Percentiles rank a stretch among this genome's conserved stretches.
These are phyloP conservation scores for Chrysaora quinquecirrha DNA, from an alignment of 30 jellyfish, hydroid and myxozoan genomes.

Conservation along the genomic window DNA sequence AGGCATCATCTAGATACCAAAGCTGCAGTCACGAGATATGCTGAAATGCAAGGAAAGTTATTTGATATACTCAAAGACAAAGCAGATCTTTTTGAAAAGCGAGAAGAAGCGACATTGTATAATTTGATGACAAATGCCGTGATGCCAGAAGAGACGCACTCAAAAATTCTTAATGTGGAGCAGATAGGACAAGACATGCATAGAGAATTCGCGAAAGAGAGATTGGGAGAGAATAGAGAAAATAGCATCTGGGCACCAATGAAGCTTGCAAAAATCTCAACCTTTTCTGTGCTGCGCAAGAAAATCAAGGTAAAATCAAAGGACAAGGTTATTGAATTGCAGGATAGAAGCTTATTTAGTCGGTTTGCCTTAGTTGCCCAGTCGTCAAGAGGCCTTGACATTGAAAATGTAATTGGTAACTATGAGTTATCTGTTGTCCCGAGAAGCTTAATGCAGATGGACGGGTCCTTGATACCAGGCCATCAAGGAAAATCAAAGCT, in stretches of 20 bases:
- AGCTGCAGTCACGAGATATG: neutral
- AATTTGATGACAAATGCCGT: neutral
- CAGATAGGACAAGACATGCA: conserved; percentile 13
- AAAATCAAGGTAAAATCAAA: no score
- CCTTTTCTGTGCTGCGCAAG: no score
- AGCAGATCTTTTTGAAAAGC: conserved; percentile 2
- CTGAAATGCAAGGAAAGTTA: neutral
- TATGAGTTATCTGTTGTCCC: conserved; percentile 24
- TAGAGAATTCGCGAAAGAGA: neutral
- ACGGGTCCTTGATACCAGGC: conserved; percentile 29
- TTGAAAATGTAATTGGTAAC: conserved; percentile 25
- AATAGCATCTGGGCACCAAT: conserved; percentile 17
- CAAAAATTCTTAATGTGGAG: neutral
- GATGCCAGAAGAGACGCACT: conserved; percentile 5
- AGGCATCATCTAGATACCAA: conserved; percentile 17
- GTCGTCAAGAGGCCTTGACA: conserved; percentile 11
- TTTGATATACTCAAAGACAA: conserved; percentile 2
- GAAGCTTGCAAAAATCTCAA: conserved; percentile 17
- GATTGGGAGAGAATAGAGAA: neutral
- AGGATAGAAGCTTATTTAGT: conserved; percentile 10
- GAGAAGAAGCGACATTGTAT: no score
- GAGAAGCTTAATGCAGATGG: conserved; percentile 12
- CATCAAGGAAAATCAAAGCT: conserved; percentile 6
- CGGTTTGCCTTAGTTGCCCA: conserved; percentile 27
- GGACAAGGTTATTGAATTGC: conserved; percentile 29